Evolutionary conservation across 2,888 invertebrate species (phyloP).

Genomic region (Leptinotarsa juncta): DNA sequence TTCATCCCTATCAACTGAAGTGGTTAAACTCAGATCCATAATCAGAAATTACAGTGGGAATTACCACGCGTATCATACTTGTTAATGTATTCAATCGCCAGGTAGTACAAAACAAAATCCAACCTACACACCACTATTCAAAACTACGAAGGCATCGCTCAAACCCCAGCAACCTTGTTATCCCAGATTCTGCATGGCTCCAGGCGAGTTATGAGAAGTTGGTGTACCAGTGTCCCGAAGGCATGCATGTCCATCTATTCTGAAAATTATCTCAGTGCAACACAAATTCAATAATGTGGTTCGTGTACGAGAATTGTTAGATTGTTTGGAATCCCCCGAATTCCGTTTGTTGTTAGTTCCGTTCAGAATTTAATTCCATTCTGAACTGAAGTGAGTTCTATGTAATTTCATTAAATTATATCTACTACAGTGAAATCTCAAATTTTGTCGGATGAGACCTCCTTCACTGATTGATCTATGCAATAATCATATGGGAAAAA

Average conservation of each 20-base stretch:
- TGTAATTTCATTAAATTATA: too few relatives aligned
- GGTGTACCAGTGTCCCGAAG: constrained; percentile 21
- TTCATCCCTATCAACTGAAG: too few relatives aligned
- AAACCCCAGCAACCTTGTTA: background rate
- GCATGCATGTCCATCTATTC: constrained; percentile 31
- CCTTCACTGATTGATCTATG: too few relatives aligned
- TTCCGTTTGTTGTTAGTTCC: constrained; percentile 1
- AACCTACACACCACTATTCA: background rate
- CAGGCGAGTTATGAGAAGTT: constrained; percentile 32
- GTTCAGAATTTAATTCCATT: constrained; percentile 2
- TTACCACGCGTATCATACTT: too few relatives aligned
- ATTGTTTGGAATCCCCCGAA: constrained; percentile 15
- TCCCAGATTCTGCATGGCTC: constrained; percentile 14
- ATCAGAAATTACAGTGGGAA: too few relatives aligned
- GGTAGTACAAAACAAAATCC: too few relatives aligned
- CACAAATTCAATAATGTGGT: constrained; percentile 32
- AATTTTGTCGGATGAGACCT: too few relatives aligned
- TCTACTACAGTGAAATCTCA: too few relatives aligned
- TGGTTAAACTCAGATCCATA: too few relatives aligned
- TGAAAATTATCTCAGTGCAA: constrained; percentile 24
- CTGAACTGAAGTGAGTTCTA: background rate
- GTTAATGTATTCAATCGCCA: too few relatives aligned
- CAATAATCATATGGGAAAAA: too few relatives aligned
- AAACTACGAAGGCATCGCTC: background rate
- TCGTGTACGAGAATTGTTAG: constrained; percentile 4